Base-by-base conservation (phyloP, 2,888 invertebrate species). In the Cephalotes varians region DNA sequence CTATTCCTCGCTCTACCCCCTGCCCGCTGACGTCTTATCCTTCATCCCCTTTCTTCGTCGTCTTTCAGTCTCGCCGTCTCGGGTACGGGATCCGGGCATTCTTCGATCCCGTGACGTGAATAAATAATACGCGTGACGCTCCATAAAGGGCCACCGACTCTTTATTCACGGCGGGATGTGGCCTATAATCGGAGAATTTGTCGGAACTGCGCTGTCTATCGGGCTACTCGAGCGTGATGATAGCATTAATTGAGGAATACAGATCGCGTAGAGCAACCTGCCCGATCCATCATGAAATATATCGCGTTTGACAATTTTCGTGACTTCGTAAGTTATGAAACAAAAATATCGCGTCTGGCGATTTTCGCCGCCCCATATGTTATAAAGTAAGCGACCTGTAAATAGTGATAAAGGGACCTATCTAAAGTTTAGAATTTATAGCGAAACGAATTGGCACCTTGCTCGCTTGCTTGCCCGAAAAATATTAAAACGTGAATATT, bases 31-130 rank as follows among this genome's bases (percentile, higher is more conserved):
- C 51, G 69, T 40, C 51, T 37, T 74, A 72, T 58, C 80, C 81
- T 79, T 80, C 81, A 51, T 77, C 76, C 83, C 81, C 80, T 86
- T 85, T 83, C 85, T 83, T 80, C 80, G 82, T 84, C 86, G 83
- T 85, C 89, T 85, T 85, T 85, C 86, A 85, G 88, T 86, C 83
- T 79, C 56, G 86, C 86, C 88, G 86, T 81, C n/a, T n/a, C 76
- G 79, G 82, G 79, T 79, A 84, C 85, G 83, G 28, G 51, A 49
- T 85, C 82, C 85, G 85, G 87, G 85, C 84, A 88, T 90, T 87
- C 90, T 90, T 90, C 91, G 88, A 90, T 90, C 88, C 83, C 85
- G 87, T 90, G 90, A 90, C 88, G 90, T 88, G 88, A 90, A 90
- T 90, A 90, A 90, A 90, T 90, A 90, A 90, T 90, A 90, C 83